Base-by-base conservation (phyloP, 2,888 invertebrate species). In the Leptodirus hochenwartii region DNA sequence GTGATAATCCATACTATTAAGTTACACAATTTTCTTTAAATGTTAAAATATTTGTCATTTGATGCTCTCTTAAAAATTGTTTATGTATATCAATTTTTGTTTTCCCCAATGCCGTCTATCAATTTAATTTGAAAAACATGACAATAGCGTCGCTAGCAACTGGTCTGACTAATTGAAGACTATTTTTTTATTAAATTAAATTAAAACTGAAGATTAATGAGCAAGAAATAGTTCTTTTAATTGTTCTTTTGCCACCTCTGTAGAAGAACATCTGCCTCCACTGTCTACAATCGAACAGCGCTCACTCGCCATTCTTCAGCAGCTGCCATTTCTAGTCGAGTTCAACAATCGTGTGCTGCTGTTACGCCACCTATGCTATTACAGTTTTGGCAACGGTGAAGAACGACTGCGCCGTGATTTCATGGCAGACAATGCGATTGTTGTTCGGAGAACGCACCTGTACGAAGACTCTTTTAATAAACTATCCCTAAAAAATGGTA, bases 391-490 rank as follows among this genome's bases (percentile, higher is more conserved):
- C 4, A 50, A 50, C 30, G 42, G 41, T 13, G 49, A 49, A 31
- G 43, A 49, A 26, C 36, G 53, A 17, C 39, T 53, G 33, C 50
- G 51, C 25, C 47, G 49, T 17, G 55, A 56, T 28, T 49, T 54
- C 34, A 39, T 49, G 30, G 43, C 45, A 12, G 53, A 54, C 33
- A 49, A 45, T 31, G 42, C 46, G 3, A 66, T 88, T 17, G 73
- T 74, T 16, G 78, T 88, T 5, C 60, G 90, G 33, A 64, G 98
- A 32, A 79, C 82, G 39, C 88, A 90, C 58, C 64, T 98, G n/a
- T 98, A 98, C 51, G 96, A 96, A 58, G 98, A 98, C 56, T 88
- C 96, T 0, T 95, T 88, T 50, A 90, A 91, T 30, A 88, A 88
- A 53, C 63, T 96, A 4, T 81, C 90, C 2, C 69, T 70, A 2